Conservation (phyloP, 2,888 invertebrate genomes). For the Ecdyonurus torrentis region DNA sequence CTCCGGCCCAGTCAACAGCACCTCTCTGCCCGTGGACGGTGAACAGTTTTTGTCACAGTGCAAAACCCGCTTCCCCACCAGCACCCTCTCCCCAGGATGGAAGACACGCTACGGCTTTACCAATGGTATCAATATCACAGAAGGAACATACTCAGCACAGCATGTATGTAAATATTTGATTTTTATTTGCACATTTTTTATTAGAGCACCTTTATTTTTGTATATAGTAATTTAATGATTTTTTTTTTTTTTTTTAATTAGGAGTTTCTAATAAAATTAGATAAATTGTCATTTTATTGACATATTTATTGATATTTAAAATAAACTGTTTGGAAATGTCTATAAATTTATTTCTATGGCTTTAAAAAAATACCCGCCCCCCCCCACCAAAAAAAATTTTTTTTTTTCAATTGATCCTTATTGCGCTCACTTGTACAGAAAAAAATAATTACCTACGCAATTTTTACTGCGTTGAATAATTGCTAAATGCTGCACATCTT, state of each 20-base stretch:
- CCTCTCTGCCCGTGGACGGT: slow-evolving; percentile 42
- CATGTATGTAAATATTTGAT: slow-evolving; percentile 14
- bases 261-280: no score
- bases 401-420: not conserved
- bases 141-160: slow-evolving; percentile 40
- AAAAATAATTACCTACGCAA: no score
- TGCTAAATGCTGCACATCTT: no score
- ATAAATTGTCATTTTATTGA: no score
- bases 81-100: slow-evolving; percentile 70
- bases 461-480: no score
- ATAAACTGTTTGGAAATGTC: not conserved
- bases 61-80: slow-evolving; percentile 37
- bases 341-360: not conserved
- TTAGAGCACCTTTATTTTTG: not conserved
- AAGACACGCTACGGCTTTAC: slow-evolving; percentile 41
- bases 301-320: no score
- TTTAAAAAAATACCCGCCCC: no score
- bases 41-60: slow-evolving; percentile 41
- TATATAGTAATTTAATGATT: not conserved
- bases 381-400: not conserved
- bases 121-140: slow-evolving; percentile 20
- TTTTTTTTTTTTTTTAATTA: not conserved
- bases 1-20: slow-evolving; percentile 49
- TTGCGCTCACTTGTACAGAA: not conserved
- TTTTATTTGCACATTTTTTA: not conserved